A percentile compares a stretch with the other conserved stretches of the same genome.
phyloP scores from a whole-genome alignment of 2,113 vertebrate genomes.

The Anas platyrhynchos region DNA sequence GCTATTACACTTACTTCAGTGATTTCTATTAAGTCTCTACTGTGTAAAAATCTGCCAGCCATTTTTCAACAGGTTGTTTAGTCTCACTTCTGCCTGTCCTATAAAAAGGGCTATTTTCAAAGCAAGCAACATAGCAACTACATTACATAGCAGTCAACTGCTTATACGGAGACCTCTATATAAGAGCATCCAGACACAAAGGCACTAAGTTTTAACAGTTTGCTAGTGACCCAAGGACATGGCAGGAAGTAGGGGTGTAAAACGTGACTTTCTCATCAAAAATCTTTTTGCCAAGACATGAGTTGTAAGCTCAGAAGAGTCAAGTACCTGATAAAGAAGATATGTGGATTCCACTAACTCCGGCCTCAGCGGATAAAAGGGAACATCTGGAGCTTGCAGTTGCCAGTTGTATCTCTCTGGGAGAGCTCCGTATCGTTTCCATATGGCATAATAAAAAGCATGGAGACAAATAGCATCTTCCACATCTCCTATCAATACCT shows the following conservation, averaged over 20 bases:
- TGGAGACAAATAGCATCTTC: slow-evolving; percentile 99
- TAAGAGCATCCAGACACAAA: neutral
- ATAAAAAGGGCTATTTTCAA: neutral
- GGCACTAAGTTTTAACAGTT: neutral
- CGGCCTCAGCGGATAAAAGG: slow-evolving; percentile 94
- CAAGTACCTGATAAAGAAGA: slow-evolving; percentile 92
- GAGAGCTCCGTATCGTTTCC: slow-evolving; percentile 96
- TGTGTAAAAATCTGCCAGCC: neutral
- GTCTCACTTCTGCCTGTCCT: neutral
- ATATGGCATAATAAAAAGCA: slow-evolving; percentile 98
- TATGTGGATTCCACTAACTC: slow-evolving; percentile 97
- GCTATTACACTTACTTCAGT: neutral
- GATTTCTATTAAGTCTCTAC: neutral
- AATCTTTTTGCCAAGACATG: neutral
- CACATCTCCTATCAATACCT: slow-evolving; percentile 96
- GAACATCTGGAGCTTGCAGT: slow-evolving; percentile 93
- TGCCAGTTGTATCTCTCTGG: slow-evolving; percentile 99
- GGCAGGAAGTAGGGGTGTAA: neutral
- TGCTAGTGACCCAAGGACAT: neutral
- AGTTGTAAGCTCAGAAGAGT: neutral
- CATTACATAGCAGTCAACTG: neutral
- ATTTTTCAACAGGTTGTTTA: neutral
- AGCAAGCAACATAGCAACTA: neutral
- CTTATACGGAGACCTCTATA: neutral
- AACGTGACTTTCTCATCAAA: neutral